Conservation (phyloP, 2,888 invertebrate species). For the Seira sanloemensis region DNA sequence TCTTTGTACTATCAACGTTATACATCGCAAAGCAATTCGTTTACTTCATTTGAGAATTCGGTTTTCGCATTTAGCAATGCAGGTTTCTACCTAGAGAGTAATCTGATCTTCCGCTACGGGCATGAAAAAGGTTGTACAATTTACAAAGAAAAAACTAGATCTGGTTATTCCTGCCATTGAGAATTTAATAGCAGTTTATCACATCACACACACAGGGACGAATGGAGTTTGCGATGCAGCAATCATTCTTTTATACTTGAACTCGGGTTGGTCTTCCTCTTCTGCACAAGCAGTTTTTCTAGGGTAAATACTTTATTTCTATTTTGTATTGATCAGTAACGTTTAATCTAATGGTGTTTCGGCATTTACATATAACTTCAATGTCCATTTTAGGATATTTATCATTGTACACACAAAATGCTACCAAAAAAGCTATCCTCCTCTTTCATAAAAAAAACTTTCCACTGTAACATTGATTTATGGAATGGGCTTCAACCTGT, state of each 20-base stretch:
- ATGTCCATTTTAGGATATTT: neutral
- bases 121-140: constrained; percentile 59
- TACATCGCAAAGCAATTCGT: constrained; percentile 22
- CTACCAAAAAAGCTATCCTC: neutral
- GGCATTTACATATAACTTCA: neutral
- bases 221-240: neutral
- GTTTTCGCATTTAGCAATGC: constrained; percentile 65
- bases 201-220: constrained; percentile 25
- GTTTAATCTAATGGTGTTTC: neutral
- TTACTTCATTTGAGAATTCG: constrained; percentile 44
- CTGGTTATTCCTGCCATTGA: constrained; percentile 60
- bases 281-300: constrained; percentile 12
- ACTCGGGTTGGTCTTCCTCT: neutral
- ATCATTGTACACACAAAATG: neutral
- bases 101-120: constrained; percentile 62
- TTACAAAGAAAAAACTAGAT: constrained; percentile 56
- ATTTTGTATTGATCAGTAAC: constrained; percentile 4
- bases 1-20: constrained; percentile 16
- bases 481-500: neutral
- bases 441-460: neutral
- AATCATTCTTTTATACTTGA: constrained; percentile 9
- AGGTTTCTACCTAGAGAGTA: constrained; percentile 58
- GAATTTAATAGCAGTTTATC: constrained; percentile 61
- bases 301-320: neutral
- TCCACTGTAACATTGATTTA: neutral